Evolutionary conservation across 2,797 vertebrate species (phyloP).

Genomic region (Tangara arthus): DNA sequence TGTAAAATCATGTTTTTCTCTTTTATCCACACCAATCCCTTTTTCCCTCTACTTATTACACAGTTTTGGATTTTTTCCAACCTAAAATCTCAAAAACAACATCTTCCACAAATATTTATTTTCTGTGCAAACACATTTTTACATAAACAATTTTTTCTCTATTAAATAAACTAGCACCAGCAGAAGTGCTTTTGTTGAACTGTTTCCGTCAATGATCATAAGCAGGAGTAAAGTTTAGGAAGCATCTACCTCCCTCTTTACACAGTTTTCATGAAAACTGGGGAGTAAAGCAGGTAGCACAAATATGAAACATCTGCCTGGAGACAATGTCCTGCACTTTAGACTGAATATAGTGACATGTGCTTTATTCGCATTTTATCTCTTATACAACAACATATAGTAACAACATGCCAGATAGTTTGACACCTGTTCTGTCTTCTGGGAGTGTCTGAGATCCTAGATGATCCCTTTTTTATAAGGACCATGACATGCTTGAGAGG

Average conservation of each 20-base stretch:
- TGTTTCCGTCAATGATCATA: background rate
- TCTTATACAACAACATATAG: background rate
- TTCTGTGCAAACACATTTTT: background rate
- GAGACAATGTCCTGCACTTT: background rate
- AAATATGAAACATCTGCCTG: background rate
- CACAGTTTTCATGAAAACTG: background rate
- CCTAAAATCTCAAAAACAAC: background rate
- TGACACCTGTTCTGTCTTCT: background rate
- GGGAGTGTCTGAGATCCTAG: background rate
- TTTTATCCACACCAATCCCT: background rate
- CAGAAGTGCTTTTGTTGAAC: background rate
- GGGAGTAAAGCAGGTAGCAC: background rate
- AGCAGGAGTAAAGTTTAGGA: background rate
- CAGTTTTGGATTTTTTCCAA: background rate
- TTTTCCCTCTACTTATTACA: background rate
- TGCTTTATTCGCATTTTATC: background rate
- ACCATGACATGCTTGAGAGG: background rate
- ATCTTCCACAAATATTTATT: background rate
- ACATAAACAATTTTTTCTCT: background rate
- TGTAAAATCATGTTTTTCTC: background rate
- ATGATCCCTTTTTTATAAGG: background rate
- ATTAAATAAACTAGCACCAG: background rate
- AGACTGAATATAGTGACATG: background rate
- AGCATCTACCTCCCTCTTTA: background rate
- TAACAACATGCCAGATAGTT: background rate